Conservation (phyloP, 2,113 vertebrate genomes). For the Antidorcas marsupialis region DNA sequence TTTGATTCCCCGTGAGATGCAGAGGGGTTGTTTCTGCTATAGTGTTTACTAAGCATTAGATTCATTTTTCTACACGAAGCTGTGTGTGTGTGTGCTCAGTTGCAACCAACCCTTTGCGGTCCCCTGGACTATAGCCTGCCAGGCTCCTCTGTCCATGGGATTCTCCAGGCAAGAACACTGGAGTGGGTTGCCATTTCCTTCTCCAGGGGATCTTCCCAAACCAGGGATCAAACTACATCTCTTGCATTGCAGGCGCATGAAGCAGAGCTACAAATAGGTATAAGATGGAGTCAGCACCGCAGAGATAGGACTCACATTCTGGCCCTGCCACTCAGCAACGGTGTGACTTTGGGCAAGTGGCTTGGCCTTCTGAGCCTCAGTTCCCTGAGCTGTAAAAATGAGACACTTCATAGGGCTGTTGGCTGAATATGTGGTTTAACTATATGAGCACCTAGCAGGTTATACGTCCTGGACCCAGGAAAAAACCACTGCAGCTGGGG, state of each 20-base stretch:
- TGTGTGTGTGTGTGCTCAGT: neutral
- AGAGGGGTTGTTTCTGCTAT: no score
- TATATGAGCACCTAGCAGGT: neutral
- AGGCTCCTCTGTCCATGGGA: neutral
- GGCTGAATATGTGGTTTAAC: neutral
- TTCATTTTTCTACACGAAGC: constrained; percentile 7
- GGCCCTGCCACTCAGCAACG: neutral
- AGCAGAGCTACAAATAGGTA: neutral
- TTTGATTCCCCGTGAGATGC: neutral
- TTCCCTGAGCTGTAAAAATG: neutral
- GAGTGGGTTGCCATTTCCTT: neutral
- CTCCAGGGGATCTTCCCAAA: neutral
- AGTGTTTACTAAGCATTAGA: constrained; percentile 27
- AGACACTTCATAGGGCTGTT: neutral
- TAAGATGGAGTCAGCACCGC: neutral
- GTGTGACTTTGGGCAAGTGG: neutral
- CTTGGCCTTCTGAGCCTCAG: neutral
- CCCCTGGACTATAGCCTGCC: neutral
- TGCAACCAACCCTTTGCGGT: neutral
- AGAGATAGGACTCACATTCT: neutral
- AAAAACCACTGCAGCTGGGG: neutral
- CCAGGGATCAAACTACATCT: neutral
- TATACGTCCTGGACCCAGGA: neutral
- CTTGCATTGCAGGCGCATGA: neutral
- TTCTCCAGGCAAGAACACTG: neutral